These are phyloP conservation scores for honey bee (Apis mellifera) DNA, from an alignment of 1,140 invertebrate species.

Conservation along the genomic window DNA sequence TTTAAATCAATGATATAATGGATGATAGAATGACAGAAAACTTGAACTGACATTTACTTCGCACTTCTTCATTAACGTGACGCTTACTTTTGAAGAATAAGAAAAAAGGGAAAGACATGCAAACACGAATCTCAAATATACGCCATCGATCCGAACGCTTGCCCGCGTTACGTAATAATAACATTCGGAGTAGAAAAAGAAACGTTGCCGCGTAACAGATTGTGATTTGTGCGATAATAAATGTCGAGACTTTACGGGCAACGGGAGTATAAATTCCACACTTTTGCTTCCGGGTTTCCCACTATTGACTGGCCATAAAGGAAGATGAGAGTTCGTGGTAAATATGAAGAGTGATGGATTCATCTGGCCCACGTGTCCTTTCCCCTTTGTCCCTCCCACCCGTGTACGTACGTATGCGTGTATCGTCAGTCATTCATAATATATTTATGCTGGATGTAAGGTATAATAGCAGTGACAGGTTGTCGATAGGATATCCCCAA, in stretches of 20 bases:
- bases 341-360: conserved; percentile 48
- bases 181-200: not conserved
- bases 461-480: conserved; percentile 55
- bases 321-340: conserved; percentile 43
- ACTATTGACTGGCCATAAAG: conserved; percentile 42
- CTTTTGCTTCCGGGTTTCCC: conserved; percentile 30
- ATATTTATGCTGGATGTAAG: conserved; percentile 54
- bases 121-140: not conserved
- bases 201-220: conserved; percentile 43
- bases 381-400: not conserved
- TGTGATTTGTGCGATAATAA: conserved; percentile 57
- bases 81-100: too few species aligned
- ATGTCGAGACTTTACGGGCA: conserved; percentile 43
- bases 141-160: not conserved
- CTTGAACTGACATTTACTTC: too few species aligned
- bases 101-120: not conserved
- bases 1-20: too few species aligned
- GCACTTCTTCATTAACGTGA: too few species aligned
- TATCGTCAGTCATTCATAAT: conserved; percentile 49
- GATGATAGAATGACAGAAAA: too few species aligned
- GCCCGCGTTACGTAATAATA: conserved; percentile 5
- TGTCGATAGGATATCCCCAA: conserved; percentile 54
- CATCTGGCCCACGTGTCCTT: not conserved
- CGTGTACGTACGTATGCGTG: not conserved
- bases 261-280: conserved; percentile 43